Evolutionary conservation across 2,113 vertebrate genomes (phyloP).

Genomic region (Zosterops borbonicus): DNA sequence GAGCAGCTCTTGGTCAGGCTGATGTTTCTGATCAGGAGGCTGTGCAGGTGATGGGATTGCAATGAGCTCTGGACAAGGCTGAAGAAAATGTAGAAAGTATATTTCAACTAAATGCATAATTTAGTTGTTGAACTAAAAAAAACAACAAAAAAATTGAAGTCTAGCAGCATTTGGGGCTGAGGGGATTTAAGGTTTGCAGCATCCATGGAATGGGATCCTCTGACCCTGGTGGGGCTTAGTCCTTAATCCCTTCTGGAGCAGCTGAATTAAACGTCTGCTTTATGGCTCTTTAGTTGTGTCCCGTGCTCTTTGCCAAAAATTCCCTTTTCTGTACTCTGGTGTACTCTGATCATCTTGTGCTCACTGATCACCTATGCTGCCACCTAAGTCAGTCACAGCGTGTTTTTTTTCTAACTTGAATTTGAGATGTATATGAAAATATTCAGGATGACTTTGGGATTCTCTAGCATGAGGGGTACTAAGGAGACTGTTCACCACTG

Average conservation of each 20-base stretch:
- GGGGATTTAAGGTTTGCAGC: background rate
- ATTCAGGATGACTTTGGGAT: background rate
- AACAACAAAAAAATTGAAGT: background rate
- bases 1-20: background rate
- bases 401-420: background rate
- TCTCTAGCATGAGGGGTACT: background rate
- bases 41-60: background rate
- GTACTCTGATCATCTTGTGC: background rate
- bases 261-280: background rate
- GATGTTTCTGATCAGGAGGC: background rate
- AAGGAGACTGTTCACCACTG: background rate
- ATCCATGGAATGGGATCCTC: accelerated
- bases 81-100: background rate
- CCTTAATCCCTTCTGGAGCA: background rate
- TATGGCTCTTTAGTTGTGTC: background rate
- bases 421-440: background rate
- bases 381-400: background rate
- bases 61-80: background rate
- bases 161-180: background rate
- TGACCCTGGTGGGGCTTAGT: background rate
- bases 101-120: background rate
- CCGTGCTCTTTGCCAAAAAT: background rate
- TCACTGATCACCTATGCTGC: background rate
- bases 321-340: background rate
- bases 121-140: background rate